phyloP scores from a whole-genome alignment of 2,888 invertebrate genomes.

The Drosophila picticornis region DNA sequence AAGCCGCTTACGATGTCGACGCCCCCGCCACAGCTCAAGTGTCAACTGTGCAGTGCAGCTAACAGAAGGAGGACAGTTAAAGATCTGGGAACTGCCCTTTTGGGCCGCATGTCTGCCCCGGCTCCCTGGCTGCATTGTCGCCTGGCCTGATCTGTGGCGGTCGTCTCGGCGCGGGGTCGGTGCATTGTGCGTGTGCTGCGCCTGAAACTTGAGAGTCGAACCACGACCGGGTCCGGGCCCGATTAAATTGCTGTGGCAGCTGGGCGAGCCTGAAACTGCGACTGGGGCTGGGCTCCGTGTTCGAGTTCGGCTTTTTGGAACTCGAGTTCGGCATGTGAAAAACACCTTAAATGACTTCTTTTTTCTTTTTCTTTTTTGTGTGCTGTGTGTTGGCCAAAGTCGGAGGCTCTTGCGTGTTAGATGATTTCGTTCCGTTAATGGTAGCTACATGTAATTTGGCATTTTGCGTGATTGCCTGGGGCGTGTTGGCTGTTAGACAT shows the following conservation, averaged over 20 bases:
- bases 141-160: slow-evolving; percentile 39
- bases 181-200: slow-evolving; percentile 40
- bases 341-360: slow-evolving; percentile 79
- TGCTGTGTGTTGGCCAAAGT: slow-evolving; percentile 17
- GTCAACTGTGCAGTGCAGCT: slow-evolving; percentile 45
- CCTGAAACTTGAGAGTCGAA: slow-evolving; percentile 60
- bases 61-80: slow-evolving; percentile 33
- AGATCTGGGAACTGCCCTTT: slow-evolving; percentile 33
- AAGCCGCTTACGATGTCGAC: slow-evolving; percentile 60
- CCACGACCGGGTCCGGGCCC: slow-evolving; percentile 20
- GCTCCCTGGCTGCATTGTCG: slow-evolving; percentile 4
- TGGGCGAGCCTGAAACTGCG: slow-evolving; percentile 20
- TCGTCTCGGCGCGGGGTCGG: slow-evolving; percentile 11
- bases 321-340: slow-evolving; percentile 63
- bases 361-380: not conserved
- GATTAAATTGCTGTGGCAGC: slow-evolving; percentile 58
- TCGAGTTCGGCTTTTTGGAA: slow-evolving; percentile 22
- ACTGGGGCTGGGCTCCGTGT: not conserved
- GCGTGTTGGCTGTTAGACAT: slow-evolving; percentile 73
- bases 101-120: not conserved
- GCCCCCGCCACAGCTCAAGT: slow-evolving; percentile 58
- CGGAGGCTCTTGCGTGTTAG: slow-evolving; percentile 71
- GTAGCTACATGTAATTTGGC: slow-evolving; percentile 72
- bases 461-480: slow-evolving; percentile 83
- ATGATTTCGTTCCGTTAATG: slow-evolving; percentile 74